Evolutionary conservation across 1,140 invertebrate genomes (phyloP).

Genomic region (Heterodera carotae): DNA sequence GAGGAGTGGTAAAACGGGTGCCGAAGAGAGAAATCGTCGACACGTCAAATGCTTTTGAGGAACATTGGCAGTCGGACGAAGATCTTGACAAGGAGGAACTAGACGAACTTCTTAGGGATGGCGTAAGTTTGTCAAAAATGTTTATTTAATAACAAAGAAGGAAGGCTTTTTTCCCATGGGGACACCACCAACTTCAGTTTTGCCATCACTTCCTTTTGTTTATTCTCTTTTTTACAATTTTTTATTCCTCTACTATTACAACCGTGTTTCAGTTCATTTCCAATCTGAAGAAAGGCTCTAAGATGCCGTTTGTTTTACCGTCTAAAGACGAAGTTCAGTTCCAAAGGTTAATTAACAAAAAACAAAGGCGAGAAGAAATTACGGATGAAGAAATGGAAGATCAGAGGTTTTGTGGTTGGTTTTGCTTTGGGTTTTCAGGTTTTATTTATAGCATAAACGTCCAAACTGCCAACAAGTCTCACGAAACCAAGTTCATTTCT

Average conservation of each 20-base stretch:
- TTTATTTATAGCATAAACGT: neutral
- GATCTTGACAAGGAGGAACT: slow-evolving; percentile 31
- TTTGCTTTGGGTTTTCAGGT: neutral
- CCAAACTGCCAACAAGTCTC: neutral
- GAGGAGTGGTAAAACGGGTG: neutral
- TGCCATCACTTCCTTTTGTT: too few relatives aligned
- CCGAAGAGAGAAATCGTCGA: neutral
- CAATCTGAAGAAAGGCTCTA: slow-evolving; percentile 31
- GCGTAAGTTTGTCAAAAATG: neutral
- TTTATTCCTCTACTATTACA: slow-evolving; percentile 21
- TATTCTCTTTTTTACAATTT: slow-evolving; percentile 25
- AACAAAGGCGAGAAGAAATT: neutral
- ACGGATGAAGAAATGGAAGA: neutral
- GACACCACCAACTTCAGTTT: too few relatives aligned
- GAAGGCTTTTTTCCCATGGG: too few relatives aligned
- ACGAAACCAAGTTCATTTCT: slow-evolving; percentile 2
- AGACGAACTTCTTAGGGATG: slow-evolving; percentile 22
- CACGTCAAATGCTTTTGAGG: slow-evolving; percentile 32
- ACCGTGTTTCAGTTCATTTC: slow-evolving; percentile 40
- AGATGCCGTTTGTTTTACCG: slow-evolving; percentile 38
- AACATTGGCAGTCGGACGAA: slow-evolving; percentile 40
- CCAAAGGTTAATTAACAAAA: neutral
- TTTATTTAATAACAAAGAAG: neutral
- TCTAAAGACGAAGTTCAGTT: slow-evolving; percentile 35
- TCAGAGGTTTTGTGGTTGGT: neutral